Evolutionary conservation across 2,113 vertebrate genomes (phyloP).

Genomic region (Bolborhynchus lineola): DNA sequence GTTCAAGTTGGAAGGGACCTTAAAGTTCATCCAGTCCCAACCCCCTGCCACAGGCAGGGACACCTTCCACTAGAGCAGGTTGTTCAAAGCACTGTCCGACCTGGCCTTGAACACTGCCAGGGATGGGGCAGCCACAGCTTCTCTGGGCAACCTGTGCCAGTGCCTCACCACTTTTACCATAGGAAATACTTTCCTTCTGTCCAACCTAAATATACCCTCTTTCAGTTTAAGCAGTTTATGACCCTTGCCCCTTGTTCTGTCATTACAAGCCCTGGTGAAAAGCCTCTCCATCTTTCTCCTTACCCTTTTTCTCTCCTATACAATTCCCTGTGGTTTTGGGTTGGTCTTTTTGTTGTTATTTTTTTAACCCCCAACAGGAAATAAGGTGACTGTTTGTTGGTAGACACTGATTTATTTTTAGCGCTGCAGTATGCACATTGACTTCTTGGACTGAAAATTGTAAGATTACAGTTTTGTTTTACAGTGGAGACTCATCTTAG

Average conservation of each 20-base stretch:
- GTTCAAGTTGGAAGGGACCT: background rate
- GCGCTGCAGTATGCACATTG: background rate
- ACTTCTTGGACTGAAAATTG: background rate
- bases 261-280: background rate
- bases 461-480: slow-evolving; percentile 2
- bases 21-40: background rate
- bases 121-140: rapidly evolving
- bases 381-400: background rate
- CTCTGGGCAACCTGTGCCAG: background rate
- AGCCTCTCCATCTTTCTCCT: background rate
- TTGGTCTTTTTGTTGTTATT: background rate
- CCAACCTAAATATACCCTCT: background rate
- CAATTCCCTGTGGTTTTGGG: background rate
- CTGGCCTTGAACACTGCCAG: background rate
- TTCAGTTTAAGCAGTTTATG: background rate
- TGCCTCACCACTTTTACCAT: background rate
- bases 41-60: rapidly evolving
- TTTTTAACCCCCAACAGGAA: background rate
- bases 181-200: background rate
- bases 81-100: rapidly evolving
- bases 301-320: background rate
- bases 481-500: background rate
- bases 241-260: background rate
- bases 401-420: slow-evolving; percentile 4
- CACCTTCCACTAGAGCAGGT: background rate